Conservation (phyloP, 2,113 vertebrate species). For the Anas platyrhynchos region DNA sequence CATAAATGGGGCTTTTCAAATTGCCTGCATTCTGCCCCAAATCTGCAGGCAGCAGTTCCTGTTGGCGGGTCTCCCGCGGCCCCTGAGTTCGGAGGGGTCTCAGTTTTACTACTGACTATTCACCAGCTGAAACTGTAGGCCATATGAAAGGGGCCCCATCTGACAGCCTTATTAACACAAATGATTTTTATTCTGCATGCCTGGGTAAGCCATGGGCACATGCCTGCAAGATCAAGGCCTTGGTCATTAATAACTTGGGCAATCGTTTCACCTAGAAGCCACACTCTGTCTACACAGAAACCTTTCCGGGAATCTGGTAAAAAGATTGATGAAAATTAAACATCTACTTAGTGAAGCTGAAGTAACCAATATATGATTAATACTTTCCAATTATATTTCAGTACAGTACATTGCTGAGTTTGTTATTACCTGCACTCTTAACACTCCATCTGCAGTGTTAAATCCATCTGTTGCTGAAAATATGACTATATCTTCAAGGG, state of each 20-base stretch:
- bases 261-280: slow-evolving; percentile 60
- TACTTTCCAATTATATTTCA: slow-evolving; percentile 76
- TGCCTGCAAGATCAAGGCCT: slow-evolving; percentile 55
- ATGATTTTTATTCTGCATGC: slow-evolving; percentile 31
- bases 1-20: neutral
- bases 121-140: neutral
- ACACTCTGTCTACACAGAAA: slow-evolving; percentile 51
- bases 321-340: slow-evolving; percentile 74
- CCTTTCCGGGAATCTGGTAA: slow-evolving; percentile 68
- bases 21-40: neutral
- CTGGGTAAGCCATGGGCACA: slow-evolving; percentile 61
- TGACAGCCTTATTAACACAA: slow-evolving; percentile 65
- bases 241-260: slow-evolving; percentile 57
- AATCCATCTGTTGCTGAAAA: slow-evolving; percentile 88
- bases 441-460: slow-evolving; percentile 81
- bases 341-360: slow-evolving; percentile 73
- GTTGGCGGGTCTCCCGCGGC: neutral
- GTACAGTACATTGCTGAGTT: slow-evolving; percentile 75
- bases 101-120: neutral
- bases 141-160: neutral
- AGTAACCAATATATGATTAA: slow-evolving; percentile 75
- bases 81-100: neutral
- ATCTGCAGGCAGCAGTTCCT: neutral
- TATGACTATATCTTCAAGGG: slow-evolving; percentile 78
- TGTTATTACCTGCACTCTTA: slow-evolving; percentile 82